phyloP scores from a whole-genome alignment of 1,140 invertebrate species.

The Metaphire vulgaris region DNA sequence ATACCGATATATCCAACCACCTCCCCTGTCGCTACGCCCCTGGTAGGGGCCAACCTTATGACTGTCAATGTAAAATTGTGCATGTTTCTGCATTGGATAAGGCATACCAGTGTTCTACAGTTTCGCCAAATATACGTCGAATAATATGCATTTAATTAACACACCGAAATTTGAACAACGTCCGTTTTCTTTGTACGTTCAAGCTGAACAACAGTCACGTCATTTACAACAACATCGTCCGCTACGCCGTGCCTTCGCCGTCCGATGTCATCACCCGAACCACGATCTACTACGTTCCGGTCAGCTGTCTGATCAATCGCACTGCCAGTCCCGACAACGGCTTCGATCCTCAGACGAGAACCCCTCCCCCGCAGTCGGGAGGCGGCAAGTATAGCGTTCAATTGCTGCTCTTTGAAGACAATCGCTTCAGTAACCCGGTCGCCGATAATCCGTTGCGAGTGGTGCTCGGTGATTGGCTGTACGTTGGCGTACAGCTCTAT shows the following conservation, averaged over 20 bases:
- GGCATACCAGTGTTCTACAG: too few species aligned
- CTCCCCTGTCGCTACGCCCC: too few species aligned
- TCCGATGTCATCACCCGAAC: constrained; percentile 33
- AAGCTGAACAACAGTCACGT: constrained; percentile 41
- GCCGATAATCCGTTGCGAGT: constrained; percentile 32
- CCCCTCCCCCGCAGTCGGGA: constrained; percentile 19
- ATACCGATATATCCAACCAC: too few species aligned
- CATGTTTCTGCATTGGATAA: too few species aligned
- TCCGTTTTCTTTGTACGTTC: too few species aligned
- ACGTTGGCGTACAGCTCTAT: constrained; percentile 37
- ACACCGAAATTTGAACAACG: too few species aligned
- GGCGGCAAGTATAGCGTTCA: constrained; percentile 34
- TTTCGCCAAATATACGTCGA: too few species aligned
- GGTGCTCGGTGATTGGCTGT: constrained; percentile 39
- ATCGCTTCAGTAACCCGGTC: constrained; percentile 32
- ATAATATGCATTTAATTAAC: too few species aligned
- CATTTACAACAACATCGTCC: constrained; percentile 38
- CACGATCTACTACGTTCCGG: constrained; percentile 34
- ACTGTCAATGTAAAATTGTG: too few species aligned
- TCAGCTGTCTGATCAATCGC: constrained; percentile 36
- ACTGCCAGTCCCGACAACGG: constrained; percentile 16
- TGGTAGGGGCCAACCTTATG: too few species aligned
- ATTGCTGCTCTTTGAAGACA: constrained; percentile 29
- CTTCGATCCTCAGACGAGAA: constrained; percentile 13
- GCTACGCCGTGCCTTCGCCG: constrained; percentile 34